These are phyloP conservation scores for Percopsis omiscomaycus DNA, from an alignment of 2,797 vertebrate genomes.

Conservation along the genomic window DNA sequence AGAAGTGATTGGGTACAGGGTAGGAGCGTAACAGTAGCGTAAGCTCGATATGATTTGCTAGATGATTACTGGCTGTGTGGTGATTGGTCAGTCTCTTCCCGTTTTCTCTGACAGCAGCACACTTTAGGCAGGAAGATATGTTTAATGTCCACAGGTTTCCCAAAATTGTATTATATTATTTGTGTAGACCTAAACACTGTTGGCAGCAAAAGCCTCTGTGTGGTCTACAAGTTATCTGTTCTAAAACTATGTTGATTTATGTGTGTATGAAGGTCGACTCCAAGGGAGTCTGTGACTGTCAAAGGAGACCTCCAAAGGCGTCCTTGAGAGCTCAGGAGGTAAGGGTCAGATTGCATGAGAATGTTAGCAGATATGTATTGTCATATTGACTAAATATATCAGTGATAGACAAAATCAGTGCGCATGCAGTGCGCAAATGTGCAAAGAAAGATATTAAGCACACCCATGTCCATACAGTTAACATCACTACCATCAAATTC, in stretches of 20 bases:
- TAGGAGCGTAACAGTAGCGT: not conserved
- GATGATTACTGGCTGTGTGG: accelerated
- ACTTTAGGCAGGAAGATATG: slow-evolving; percentile 26
- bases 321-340: no score
- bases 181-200: not conserved
- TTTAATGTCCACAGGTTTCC: not conserved
- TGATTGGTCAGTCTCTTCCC: slow-evolving; percentile 39
- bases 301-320: not conserved
- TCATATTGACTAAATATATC: no score
- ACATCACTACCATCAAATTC: no score
- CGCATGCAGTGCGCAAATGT: not conserved
- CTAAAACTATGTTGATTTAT: not conserved
- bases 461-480: no score
- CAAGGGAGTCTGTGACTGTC: not conserved
- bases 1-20: slow-evolving; percentile 56
- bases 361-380: no score
- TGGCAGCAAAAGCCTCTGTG: not conserved
- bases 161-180: no score
- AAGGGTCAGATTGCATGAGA: no score
- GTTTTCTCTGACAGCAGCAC: slow-evolving; percentile 16
- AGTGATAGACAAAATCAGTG: not conserved
- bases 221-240: not conserved
- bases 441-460: not conserved
- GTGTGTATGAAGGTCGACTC: not conserved
- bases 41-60: slow-evolving; percentile 54